Base-by-base conservation (phyloP, 2,113 vertebrate genomes). In the Morone chrysops region DNA sequence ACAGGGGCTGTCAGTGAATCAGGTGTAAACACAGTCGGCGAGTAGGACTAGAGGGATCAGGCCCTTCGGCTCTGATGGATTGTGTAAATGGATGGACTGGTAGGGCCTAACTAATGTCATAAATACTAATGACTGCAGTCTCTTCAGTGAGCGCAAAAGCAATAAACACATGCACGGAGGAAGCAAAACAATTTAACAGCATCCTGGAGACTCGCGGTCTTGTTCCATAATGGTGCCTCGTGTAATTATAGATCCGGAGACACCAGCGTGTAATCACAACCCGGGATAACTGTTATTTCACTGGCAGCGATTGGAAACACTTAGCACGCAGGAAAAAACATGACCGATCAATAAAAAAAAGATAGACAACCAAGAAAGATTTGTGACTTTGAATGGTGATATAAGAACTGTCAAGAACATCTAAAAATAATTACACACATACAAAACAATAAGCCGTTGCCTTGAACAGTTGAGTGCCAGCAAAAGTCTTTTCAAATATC, bases 81-180 rank as follows among this genome's bases (percentile, higher is more conserved):
- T 48, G 16, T 62, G 73, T 65, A n/a, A 71, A 79, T 54, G 62
- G 61, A 63, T 54, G 61, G 50, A 74, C 17, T 54, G 3, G 69
- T 43, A 65, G 31, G 65, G 5, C 5, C 14, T 69, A 47, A 70
- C 50, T 48, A 66, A 79, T 61, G 45, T 75, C 74, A 83, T 75
- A 69, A 85, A 89, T 80, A 87, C 41, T 61, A 68, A 77, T 54
- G 53, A 81, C 53, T 61, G 1, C 69, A 68, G 51, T 41, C 31
- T 82, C 59, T 17, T 72, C 48, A 54, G 40, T n/a, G 59, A 41
- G 48, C 85, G 73, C 40, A 73, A 73, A 62, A 67, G 22, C 65
- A 81, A 73, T 61, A 41, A 45, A 82, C 36, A 74, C 50, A 50
- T 10, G 25, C 51, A 81, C 53, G 65, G 0, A 83, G 22, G 62